phyloP scores from a whole-genome alignment of 2,888 invertebrate species.

The Oligia latruncula region DNA sequence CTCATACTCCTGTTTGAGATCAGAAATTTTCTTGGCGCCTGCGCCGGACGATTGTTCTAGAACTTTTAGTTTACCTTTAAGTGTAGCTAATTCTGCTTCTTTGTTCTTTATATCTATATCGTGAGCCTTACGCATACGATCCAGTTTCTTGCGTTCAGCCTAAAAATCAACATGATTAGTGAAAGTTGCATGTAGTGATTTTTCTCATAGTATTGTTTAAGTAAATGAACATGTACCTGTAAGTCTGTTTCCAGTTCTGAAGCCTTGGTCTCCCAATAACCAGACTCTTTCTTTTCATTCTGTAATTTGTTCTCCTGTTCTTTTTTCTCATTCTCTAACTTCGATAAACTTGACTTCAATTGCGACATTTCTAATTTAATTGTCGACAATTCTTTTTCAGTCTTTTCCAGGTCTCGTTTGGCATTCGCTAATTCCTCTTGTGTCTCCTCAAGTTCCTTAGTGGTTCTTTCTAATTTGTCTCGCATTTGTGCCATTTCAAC shows the following conservation, averaged over 20 bases:
- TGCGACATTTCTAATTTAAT: slow-evolving; percentile 83
- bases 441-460: slow-evolving; percentile 81
- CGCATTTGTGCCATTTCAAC: slow-evolving; percentile 88
- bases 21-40: slow-evolving; percentile 91
- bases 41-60: slow-evolving; percentile 91
- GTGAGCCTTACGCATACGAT: slow-evolving; percentile 91
- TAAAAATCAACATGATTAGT: slow-evolving; percentile 67
- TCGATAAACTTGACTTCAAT: slow-evolving; percentile 85
- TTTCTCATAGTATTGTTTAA: neutral
- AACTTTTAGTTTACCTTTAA: slow-evolving; percentile 93
- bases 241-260: slow-evolving; percentile 91
- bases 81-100: slow-evolving; percentile 93
- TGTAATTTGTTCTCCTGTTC: slow-evolving; percentile 91
- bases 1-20: slow-evolving; percentile 92
- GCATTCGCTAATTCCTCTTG: slow-evolving; percentile 78
- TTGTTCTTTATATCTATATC: slow-evolving; percentile 94
- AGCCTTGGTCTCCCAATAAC: slow-evolving; percentile 91
- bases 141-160: slow-evolving; percentile 92
- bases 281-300: slow-evolving; percentile 91
- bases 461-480: slow-evolving; percentile 82
- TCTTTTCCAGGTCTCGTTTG: slow-evolving; percentile 82
- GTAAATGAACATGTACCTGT: slow-evolving; percentile 77
- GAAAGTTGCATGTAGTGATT: neutral
- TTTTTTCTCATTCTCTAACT: slow-evolving; percentile 89
- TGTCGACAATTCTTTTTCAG: slow-evolving; percentile 85